Evolutionary conservation across 1,140 invertebrate genomes (phyloP), one percentile per base, ranked within the genome.

Genomic region (Papilio glaucus): DNA sequence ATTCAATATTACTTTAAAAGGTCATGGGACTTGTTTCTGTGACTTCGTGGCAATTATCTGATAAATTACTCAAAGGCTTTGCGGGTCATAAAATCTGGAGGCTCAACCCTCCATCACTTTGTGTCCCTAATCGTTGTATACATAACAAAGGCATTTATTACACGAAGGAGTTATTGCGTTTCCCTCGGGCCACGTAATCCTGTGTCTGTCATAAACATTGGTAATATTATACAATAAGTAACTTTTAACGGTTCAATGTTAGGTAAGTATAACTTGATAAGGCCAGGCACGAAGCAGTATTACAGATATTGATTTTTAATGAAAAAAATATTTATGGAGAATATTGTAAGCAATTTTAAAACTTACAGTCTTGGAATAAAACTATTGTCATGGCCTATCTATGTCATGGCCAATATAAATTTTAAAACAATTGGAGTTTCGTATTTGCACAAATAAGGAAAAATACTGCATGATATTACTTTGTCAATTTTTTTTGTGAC

Each of bases 111-210:
- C 67, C 42, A 53, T 33, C 41, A 53, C 24, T 29, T 49, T 45
- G 65, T 24, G 39, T 21, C 39, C 41, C 67, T 49, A 69, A 69
- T 69, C n/a, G 41, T 49, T 49, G 42, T 53, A 69, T 53, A 42
- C 67, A 49, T 49, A 69, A 69, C 67, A 69, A 69, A 49, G 45
- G 67, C 67, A 53, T 69, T 69, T 69, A 33, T 49, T 33, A 49
- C 41, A 49, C 24, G 41, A 69, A 69, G 21, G 24, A 18, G 65
- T 49, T 69, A 57, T 57, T 38, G 33, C 33, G 15, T 63, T 63
- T 39, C 37, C 62, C 38, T 10, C 49, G 21, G 49, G 49, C 49
- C 24, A 24, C 21, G 49, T 5, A 24, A 24, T 24, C 49, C 3
- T 5, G 10, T 57, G 24, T 24, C 12, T 24, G 49, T 9, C 12